Evolutionary conservation across 2,797 vertebrate genomes (phyloP).

Genomic region (Atherinosoma microstoma): DNA sequence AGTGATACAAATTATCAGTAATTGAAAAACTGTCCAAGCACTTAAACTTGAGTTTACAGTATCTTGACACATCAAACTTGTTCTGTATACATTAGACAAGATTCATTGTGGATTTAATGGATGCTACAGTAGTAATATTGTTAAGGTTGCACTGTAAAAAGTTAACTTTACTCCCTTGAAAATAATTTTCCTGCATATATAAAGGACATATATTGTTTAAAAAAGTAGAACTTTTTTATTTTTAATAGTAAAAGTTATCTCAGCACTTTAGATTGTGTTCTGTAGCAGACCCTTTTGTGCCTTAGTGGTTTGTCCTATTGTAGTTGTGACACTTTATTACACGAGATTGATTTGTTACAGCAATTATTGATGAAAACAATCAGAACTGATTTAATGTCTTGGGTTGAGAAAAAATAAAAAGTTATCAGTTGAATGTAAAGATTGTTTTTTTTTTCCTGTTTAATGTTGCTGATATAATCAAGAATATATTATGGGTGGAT

Average conservation of each 20-base stretch:
- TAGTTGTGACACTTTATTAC: background rate
- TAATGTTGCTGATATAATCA: background rate
- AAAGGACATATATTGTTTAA: background rate
- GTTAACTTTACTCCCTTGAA: background rate
- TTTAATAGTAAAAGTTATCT: background rate
- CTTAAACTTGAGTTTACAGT: background rate
- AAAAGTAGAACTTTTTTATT: background rate
- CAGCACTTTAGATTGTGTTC: background rate
- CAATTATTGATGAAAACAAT: slow-evolving; percentile 9
- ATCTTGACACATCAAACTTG: background rate
- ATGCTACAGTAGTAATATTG: slow-evolving; percentile 1
- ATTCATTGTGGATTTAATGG: background rate
- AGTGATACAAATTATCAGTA: background rate
- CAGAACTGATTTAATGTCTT: slow-evolving; percentile 10
- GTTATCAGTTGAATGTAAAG: background rate
- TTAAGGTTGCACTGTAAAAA: background rate
- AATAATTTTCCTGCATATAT: background rate
- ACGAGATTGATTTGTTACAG: slow-evolving; percentile 3
- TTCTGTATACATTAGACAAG: background rate
- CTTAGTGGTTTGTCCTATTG: too few relatives aligned
- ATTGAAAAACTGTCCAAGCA: background rate
- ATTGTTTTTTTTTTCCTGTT: background rate
- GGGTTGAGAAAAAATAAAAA: slow-evolving; percentile 37
- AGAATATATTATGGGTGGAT: background rate
- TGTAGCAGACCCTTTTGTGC: background rate